These are phyloP conservation scores for Pteromalus puparum DNA, from an alignment of 1,140 invertebrate species.

Conservation along the genomic window DNA sequence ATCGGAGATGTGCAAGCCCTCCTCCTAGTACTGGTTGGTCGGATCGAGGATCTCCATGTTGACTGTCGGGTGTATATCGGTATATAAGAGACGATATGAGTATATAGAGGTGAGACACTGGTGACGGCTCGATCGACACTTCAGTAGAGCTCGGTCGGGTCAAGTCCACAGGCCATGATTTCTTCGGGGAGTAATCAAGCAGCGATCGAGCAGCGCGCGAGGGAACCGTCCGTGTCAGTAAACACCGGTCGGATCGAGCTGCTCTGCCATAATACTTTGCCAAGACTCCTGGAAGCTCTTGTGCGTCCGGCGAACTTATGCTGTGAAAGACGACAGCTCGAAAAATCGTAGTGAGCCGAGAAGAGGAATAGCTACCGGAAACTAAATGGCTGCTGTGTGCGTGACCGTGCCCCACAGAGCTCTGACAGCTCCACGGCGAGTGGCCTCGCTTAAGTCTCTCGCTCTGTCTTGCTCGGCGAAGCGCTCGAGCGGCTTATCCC, in stretches of 20 bases:
- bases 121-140: slow-evolving; percentile 28
- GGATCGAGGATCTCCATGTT: slow-evolving; percentile 65
- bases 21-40: slow-evolving; percentile 63
- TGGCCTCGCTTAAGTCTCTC: slow-evolving; percentile 75
- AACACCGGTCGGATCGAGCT: slow-evolving; percentile 72
- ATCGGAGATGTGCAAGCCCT: not conserved
- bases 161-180: slow-evolving; percentile 66
- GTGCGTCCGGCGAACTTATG: not conserved
- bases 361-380: slow-evolving; percentile 62
- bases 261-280: slow-evolving; percentile 61
- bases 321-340: not conserved
- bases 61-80: not conserved
- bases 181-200: slow-evolving; percentile 19
- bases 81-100: too few species aligned
- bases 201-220: too few species aligned
- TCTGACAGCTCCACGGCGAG: slow-evolving; percentile 76
- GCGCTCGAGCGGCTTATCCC: slow-evolving; percentile 23
- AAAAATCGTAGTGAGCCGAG: not conserved
- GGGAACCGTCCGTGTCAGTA: slow-evolving; percentile 63
- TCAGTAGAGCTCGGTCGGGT: slow-evolving; percentile 71
- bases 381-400: slow-evolving; percentile 68
- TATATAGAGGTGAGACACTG: too few species aligned
- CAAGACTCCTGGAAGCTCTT: not conserved
- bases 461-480: slow-evolving; percentile 27
- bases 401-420: slow-evolving; percentile 76